These are phyloP conservation scores for Pleuronectes platessa DNA, from an alignment of 2,113 vertebrate genomes.

Conservation along the genomic window DNA sequence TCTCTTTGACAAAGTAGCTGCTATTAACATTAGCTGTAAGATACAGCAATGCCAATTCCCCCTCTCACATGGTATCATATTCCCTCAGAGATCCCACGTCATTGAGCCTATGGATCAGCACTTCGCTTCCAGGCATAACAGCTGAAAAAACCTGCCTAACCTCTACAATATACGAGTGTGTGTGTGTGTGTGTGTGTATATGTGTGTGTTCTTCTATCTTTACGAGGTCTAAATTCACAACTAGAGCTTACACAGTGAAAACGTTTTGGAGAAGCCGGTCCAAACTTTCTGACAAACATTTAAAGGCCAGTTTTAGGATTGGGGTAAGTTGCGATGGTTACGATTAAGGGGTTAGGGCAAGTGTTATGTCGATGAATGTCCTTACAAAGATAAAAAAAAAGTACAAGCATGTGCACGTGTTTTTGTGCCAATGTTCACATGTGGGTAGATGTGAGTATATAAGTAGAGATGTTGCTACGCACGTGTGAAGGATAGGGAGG, in stretches of 20 bases:
- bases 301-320: background rate
- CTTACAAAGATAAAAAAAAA: background rate
- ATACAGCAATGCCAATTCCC: conserved; percentile 31
- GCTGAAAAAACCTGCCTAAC: conserved; percentile 64
- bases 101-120: conserved; percentile 51
- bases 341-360: background rate
- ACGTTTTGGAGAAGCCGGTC: background rate
- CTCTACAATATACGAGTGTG: conserved; percentile 21
- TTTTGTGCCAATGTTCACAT: conserved; percentile 11
- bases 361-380: background rate
- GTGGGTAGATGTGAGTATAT: conserved; percentile 17
- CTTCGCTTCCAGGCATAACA: conserved; percentile 51
- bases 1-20: conserved; percentile 2
- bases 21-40: conserved; percentile 23
- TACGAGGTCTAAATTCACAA: background rate
- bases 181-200: conserved; percentile 13
- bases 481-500: conserved; percentile 53
- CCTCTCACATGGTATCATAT: conserved; percentile 35
- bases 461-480: conserved; percentile 41
- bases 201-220: background rate
- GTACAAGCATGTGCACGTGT: background rate
- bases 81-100: conserved; percentile 48
- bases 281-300: background rate
- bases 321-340: no score
- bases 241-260: background rate